A percentile compares a stretch with the other conserved stretches of the same genome.
These are phyloP conservation scores for Ophioderma brevispina DNA, from an alignment of 35 echinoderm and acorn worm genomes.

Conservation along the genomic window DNA sequence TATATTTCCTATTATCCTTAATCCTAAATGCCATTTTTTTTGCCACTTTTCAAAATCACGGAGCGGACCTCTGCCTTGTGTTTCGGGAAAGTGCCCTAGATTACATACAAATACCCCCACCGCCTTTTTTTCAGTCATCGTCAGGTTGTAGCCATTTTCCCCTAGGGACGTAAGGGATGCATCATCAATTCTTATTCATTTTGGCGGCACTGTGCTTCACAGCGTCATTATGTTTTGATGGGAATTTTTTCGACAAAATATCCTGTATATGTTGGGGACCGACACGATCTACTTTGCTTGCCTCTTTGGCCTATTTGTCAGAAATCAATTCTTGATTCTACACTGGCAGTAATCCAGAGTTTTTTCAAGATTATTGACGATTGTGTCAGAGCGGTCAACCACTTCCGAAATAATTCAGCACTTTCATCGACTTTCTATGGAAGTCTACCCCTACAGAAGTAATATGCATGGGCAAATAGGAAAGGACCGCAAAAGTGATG, in stretches of 20 bases:
- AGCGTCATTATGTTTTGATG: background rate
- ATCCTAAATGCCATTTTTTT: no score
- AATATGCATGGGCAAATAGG: no score
- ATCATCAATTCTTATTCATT: background rate
- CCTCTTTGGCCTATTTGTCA: slow-evolving; percentile 6
- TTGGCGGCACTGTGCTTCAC: background rate
- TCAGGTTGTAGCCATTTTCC: no score
- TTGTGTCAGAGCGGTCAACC: background rate
- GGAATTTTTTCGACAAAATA: background rate
- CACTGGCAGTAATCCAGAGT: background rate
- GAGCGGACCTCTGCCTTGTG: no score
- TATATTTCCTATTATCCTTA: no score
- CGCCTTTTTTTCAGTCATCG: no score
- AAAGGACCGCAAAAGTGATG: no score
- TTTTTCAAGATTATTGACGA: slow-evolving; percentile 10
- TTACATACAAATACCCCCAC: no score
- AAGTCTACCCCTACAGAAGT: no score
- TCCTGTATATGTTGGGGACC: background rate
- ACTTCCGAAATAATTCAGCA: background rate
- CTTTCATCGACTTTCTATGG: background rate
- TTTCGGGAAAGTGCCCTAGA: no score
- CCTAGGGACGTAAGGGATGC: no score
- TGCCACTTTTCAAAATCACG: no score
- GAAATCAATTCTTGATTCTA: background rate
- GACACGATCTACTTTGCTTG: background rate